These are phyloP conservation scores for Patiria pectinifera DNA, from an alignment of 53 echinoderm and acorn worm genomes.

Conservation along the genomic window DNA sequence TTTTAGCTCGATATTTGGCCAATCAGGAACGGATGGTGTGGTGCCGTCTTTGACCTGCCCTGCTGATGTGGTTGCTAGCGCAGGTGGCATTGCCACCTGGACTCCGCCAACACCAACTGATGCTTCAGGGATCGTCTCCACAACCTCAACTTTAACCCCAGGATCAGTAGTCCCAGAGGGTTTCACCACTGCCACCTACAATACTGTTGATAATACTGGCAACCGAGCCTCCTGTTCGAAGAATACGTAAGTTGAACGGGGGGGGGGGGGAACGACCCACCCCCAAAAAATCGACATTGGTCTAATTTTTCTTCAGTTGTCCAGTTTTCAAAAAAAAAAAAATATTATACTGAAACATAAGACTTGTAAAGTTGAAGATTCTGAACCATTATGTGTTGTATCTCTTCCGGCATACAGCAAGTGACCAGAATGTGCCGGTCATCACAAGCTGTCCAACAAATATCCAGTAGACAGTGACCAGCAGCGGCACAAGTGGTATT, in stretches of 20 bases:
- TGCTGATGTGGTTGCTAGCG: not conserved
- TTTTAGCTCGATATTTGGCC: not conserved
- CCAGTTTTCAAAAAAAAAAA: too few species aligned
- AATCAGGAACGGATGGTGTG: too few species aligned
- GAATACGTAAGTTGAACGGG: not conserved
- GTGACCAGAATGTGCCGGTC: not conserved
- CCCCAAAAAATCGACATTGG: too few species aligned
- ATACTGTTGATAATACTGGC: not conserved
- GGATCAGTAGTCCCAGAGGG: too few species aligned
- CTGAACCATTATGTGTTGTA: not conserved
- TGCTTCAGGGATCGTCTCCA: too few species aligned
- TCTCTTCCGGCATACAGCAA: not conserved
- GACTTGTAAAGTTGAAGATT: too few species aligned
- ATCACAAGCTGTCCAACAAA: conserved; percentile 49
- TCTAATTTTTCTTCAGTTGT: too few species aligned
- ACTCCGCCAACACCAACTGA: too few species aligned
- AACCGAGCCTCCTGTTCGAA: conserved; percentile 54
- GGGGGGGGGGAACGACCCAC: too few species aligned
- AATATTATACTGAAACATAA: too few species aligned
- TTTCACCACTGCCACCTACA: too few species aligned
- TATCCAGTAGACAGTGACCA: not conserved
- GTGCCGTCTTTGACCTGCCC: not conserved
- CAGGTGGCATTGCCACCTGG: not conserved
- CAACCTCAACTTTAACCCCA: too few species aligned
- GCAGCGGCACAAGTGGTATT: not conserved